Conservation (phyloP, 2,888 invertebrate genomes). For the Stenotaenia linearis region DNA sequence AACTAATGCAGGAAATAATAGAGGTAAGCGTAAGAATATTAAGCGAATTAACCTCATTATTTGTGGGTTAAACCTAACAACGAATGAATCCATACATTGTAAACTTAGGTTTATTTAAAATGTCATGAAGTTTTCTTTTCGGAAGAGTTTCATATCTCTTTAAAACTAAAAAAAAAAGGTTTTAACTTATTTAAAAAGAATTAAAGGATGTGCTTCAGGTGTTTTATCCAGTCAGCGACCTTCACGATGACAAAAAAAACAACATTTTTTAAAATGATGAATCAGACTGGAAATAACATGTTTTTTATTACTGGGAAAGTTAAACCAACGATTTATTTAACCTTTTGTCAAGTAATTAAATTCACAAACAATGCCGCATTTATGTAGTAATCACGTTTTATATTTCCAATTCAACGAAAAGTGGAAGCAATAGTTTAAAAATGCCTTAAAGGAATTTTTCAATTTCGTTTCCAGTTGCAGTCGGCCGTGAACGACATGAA, state of each 20-base stretch:
- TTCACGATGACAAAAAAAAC: neutral
- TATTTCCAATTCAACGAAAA: neutral
- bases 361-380: neutral
- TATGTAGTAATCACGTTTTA: neutral
- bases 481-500: constrained; percentile 44
- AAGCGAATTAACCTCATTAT: neutral
- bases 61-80: neutral
- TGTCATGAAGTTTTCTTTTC: neutral
- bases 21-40: neutral
- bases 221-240: constrained; percentile 26
- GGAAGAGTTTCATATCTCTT: neutral
- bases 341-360: neutral
- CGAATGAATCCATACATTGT: neutral
- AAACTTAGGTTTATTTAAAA: neutral
- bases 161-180: neutral
- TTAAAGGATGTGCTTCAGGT: constrained; percentile 17
- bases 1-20: neutral
- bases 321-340: constrained; percentile 17
- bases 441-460: neutral
- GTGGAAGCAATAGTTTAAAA: neutral
- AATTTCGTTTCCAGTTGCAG: constrained; percentile 40
- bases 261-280: neutral
- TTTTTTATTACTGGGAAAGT: constrained; percentile 21
- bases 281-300: constrained; percentile 16
- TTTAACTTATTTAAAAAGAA: neutral